Evolutionary conservation across 1,140 invertebrate species (phyloP), one percentile per base, ranked within the genome.

Genomic region (Rhyzopertha dominica): DNA sequence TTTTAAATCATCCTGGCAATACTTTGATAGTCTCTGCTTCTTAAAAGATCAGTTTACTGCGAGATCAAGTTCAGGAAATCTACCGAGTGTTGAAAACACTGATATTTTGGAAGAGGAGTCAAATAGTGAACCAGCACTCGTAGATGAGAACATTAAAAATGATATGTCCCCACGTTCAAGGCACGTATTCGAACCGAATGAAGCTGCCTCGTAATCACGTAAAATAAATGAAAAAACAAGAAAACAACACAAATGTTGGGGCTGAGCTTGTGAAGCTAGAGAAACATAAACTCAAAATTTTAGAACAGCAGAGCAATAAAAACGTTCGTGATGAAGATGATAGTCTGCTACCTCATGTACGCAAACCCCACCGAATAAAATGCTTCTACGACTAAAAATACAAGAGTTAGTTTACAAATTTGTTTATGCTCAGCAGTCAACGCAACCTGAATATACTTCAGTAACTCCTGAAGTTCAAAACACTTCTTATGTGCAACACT

Each of bases 311-410:
- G n/a, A 7, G 23, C n/a, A 45, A 49, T 0, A 68, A 69, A 40
- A n/a, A n/a, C n/a, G n/a, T n/a, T n/a, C n/a, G n/a, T n/a, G 68
- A 71, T 34, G 69, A 71, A 44, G 70, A 72, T 53, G 59, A 69
- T 24, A 72, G 70, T 44, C 43, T 72, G 4, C 43, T 72, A 12
- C 68, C 70, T 4, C 70, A 71, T 50, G 66, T 72, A 0, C 66
- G 59, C 35, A 71, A 70, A 20, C 54, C 2, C 68, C 70, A n/a
- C 64, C 63, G 1, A 69, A 70, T 39, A 72, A 72, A 34, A 42
- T 72, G 31, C 68, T 70, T 64, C 36, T 70, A 1, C 53, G 70
- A 14, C 70, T 70, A 65, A 70, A 70, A 42, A 70, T 72, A 18
- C 69, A 71, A 28, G n/a, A n/a, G n/a, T n/a, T n/a, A n/a, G n/a